Percentiles rank a stretch among this genome's conserved stretches.
phyloP scores from a whole-genome alignment of 1,140 invertebrate species.

The Bacillus rossius region DNA sequence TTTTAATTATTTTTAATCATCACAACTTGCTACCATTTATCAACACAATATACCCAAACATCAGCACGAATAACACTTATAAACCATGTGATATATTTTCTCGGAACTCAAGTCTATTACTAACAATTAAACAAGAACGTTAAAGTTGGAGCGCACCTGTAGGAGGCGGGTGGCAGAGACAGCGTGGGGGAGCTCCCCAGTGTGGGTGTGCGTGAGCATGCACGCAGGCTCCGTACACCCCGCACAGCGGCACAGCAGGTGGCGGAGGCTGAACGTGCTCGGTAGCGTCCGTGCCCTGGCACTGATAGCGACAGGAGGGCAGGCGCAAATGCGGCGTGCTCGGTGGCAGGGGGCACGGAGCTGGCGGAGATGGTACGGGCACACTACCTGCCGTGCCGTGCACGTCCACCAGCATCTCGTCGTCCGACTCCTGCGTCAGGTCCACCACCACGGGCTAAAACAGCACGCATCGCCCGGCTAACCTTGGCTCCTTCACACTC shows the following conservation, averaged over 20 bases:
- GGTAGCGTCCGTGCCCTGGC: background rate
- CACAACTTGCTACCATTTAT: too few relatives aligned
- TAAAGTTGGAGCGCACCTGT: too few relatives aligned
- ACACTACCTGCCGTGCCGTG: background rate
- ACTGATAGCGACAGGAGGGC: constrained; percentile 9
- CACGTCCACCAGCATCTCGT: constrained; percentile 34
- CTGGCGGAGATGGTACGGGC: background rate
- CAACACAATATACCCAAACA: too few relatives aligned
- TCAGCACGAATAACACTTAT: too few relatives aligned
- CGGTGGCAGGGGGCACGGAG: background rate
- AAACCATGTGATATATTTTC: too few relatives aligned
- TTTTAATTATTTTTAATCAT: too few relatives aligned
- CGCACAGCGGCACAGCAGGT: background rate
- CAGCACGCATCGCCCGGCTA: background rate
- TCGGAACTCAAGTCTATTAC: too few relatives aligned
- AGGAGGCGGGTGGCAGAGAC: too few relatives aligned
- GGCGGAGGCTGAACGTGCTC: background rate
- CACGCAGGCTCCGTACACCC: constrained; percentile 1
- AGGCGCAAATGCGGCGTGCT: constrained; percentile 4
- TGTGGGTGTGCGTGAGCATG: constrained; percentile 1
- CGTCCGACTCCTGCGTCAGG: constrained; percentile 59
- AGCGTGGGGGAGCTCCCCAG: background rate
- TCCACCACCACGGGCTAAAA: constrained; percentile 48
- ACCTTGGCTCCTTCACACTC: too few relatives aligned
- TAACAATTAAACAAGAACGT: too few relatives aligned